These are phyloP conservation scores for Epizoanthus stellaris DNA, from an alignment of 92 coral and sea anemone species.

Conservation along the genomic window DNA sequence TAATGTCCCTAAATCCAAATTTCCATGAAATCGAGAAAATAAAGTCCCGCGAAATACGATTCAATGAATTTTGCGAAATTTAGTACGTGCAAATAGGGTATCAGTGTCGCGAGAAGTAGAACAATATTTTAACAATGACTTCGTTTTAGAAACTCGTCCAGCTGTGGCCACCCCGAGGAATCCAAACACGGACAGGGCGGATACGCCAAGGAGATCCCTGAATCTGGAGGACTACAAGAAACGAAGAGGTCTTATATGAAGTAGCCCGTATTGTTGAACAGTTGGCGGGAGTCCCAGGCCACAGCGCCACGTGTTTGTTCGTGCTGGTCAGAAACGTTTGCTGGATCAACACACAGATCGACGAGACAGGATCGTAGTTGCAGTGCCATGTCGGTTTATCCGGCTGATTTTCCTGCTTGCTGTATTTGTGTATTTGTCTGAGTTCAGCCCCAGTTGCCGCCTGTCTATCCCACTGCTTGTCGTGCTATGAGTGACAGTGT, in stretches of 20 bases:
- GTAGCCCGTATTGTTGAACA: background rate
- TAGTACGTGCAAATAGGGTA: too few relatives aligned
- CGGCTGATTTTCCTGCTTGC: too few relatives aligned
- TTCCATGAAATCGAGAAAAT: too few relatives aligned
- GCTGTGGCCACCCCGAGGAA: constrained; percentile 83
- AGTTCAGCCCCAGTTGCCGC: too few relatives aligned
- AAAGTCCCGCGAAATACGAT: too few relatives aligned
- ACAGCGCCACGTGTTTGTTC: background rate
- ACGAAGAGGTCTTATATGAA: constrained; percentile 90
- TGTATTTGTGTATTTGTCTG: too few relatives aligned
- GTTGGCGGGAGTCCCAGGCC: background rate
- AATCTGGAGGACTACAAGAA: constrained; percentile 99
- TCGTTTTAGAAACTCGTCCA: constrained; percentile 83
- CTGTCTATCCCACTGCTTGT: too few relatives aligned
- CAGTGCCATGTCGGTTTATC: background rate
- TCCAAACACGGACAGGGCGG: constrained; percentile 74
- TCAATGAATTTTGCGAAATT: too few relatives aligned
- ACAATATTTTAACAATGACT: background rate
- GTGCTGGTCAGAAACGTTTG: constrained; percentile 10
- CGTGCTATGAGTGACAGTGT: too few relatives aligned
- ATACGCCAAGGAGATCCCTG: constrained; percentile 91
- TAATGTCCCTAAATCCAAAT: too few relatives aligned
- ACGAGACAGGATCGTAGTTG: background rate
- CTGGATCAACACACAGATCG: background rate
- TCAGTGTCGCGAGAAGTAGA: too few relatives aligned